These are phyloP conservation scores for Sinonovacula constricta DNA, from an alignment of 1,140 invertebrate species.

Conservation along the genomic window DNA sequence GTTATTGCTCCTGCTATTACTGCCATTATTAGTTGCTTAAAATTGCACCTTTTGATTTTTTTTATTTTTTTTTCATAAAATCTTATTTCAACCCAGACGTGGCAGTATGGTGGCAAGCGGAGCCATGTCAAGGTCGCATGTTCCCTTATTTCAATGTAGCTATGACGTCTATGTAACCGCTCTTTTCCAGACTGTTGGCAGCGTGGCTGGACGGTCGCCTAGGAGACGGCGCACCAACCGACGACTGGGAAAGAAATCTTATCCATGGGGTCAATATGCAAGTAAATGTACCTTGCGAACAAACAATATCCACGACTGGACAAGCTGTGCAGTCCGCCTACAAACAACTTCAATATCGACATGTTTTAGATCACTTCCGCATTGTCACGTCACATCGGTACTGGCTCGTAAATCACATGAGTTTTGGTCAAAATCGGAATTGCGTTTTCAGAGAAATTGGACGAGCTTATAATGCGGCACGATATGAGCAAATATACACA, in stretches of 20 bases:
- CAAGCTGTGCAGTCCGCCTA: slow-evolving; percentile 1
- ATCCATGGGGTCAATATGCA: slow-evolving; percentile 21
- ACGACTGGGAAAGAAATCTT: slow-evolving; percentile 5
- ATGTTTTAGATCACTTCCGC: too few relatives aligned
- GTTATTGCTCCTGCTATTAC: too few relatives aligned
- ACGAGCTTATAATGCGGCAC: not conserved
- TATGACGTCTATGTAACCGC: too few relatives aligned
- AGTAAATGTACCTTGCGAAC: not conserved
- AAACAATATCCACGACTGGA: not conserved
- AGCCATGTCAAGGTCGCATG: too few relatives aligned
- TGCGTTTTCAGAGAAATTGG: slow-evolving; percentile 32
- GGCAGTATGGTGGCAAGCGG: too few relatives aligned
- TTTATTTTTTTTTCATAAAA: too few relatives aligned
- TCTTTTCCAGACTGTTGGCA: too few relatives aligned
- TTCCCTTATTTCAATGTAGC: too few relatives aligned
- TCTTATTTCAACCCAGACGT: too few relatives aligned
- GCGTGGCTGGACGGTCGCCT: slow-evolving; percentile 40
- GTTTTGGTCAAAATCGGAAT: slow-evolving; percentile 20
- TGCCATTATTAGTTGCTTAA: too few relatives aligned
- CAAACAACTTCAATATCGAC: slow-evolving; percentile 13
- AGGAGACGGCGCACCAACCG: slow-evolving; percentile 5
- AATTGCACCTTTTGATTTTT: too few relatives aligned
- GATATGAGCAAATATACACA: slow-evolving; percentile 48
- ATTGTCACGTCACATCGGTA: slow-evolving; percentile 28
- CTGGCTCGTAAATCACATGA: slow-evolving; percentile 22